phyloP scores from a whole-genome alignment of 2,113 vertebrate species.

The Bubo scandiacus region DNA sequence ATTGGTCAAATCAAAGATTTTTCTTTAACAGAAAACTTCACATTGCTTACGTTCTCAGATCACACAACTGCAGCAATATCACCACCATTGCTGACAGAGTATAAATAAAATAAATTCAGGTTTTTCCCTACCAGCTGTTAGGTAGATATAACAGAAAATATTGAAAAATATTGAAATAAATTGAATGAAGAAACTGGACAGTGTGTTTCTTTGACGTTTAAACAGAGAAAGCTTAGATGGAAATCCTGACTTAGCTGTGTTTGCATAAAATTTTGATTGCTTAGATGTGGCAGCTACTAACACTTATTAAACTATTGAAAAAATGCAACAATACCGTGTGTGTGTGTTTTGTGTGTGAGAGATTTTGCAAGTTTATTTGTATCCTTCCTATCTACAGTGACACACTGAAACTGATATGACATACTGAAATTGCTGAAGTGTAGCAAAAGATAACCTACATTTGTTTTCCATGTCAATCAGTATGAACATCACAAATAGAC shows the following conservation, averaged over 20 bases:
- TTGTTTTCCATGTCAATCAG: slow-evolving; percentile 52
- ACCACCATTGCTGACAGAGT: background rate
- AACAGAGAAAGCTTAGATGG: background rate
- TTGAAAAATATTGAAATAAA: background rate
- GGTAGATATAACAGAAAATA: background rate
- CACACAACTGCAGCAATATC: background rate
- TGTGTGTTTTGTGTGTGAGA: background rate
- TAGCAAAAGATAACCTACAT: slow-evolving; percentile 55
- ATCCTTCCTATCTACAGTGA: slow-evolving; percentile 49
- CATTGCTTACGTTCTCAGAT: background rate
- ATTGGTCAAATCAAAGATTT: background rate
- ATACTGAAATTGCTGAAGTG: slow-evolving; percentile 59
- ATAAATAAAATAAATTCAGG: background rate
- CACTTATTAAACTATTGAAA: background rate
- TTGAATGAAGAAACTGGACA: background rate
- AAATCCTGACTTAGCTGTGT: background rate
- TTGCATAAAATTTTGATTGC: background rate
- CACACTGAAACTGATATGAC: slow-evolving; percentile 36
- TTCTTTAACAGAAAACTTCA: background rate
- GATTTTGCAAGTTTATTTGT: slow-evolving; percentile 3
- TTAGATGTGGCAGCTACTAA: background rate
- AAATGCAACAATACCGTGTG: background rate
- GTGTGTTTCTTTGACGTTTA: background rate
- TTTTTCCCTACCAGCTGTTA: background rate
- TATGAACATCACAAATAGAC: slow-evolving; percentile 25